These are phyloP conservation scores for Valencia hispanica DNA, from an alignment of 2,797 vertebrate species.

Conservation along the genomic window DNA sequence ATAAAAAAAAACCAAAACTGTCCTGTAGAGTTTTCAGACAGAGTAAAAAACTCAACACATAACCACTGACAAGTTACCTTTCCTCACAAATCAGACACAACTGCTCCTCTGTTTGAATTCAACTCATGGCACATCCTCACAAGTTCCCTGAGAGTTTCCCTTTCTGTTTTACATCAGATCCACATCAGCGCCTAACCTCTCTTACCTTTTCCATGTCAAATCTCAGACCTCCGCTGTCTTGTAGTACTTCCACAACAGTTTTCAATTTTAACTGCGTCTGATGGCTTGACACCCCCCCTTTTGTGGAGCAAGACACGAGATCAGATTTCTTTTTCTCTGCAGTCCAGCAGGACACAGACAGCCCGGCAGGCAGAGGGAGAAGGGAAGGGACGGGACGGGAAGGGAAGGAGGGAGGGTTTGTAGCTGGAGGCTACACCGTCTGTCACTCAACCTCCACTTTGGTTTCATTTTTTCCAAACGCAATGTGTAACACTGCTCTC, in stretches of 20 bases:
- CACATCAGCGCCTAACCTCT: slow-evolving; percentile 19
- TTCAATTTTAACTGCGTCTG: slow-evolving; percentile 76
- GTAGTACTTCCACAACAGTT: slow-evolving; percentile 73
- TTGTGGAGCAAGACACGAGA: slow-evolving; percentile 65
- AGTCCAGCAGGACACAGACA: slow-evolving; percentile 50
- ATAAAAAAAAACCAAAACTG: background rate
- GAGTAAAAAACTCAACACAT: slow-evolving; percentile 8
- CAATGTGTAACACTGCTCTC: slow-evolving; percentile 20
- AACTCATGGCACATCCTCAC: background rate
- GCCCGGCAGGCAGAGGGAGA: slow-evolving; percentile 27
- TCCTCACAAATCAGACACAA: slow-evolving; percentile 16
- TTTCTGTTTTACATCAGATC: slow-evolving; percentile 6
- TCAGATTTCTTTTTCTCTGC: slow-evolving; percentile 78
- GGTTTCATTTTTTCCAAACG: slow-evolving; percentile 41
- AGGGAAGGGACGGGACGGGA: slow-evolving; percentile 9
- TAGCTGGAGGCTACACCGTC: slow-evolving; percentile 60
- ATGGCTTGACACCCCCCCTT: slow-evolving; percentile 76
- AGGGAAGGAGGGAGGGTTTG: slow-evolving; percentile 44
- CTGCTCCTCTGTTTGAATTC: slow-evolving; percentile 3
- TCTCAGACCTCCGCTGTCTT: slow-evolving; percentile 67
- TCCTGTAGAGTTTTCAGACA: background rate
- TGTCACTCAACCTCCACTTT: slow-evolving; percentile 64
- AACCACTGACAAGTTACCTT: slow-evolving; percentile 7
- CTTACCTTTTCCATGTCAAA: slow-evolving; percentile 77
- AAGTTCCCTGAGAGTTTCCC: slow-evolving; percentile 21